These are phyloP conservation scores for Myripristis murdjan DNA, from an alignment of 2,797 vertebrate species.

Conservation along the genomic window DNA sequence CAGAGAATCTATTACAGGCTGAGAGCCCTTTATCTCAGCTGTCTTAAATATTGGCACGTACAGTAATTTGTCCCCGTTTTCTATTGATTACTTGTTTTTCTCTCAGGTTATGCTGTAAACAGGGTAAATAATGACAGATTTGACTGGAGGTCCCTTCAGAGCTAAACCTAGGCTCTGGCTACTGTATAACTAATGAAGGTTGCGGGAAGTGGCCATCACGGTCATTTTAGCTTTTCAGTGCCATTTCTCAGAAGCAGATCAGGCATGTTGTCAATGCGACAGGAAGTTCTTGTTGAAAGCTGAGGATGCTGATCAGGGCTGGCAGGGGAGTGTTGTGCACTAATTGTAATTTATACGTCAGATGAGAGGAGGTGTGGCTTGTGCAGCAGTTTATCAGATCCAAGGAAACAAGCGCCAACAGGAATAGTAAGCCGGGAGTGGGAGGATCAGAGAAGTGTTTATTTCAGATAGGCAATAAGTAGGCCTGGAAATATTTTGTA, in stretches of 20 bases:
- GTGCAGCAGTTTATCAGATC: slow-evolving; percentile 35
- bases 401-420: slow-evolving; percentile 27
- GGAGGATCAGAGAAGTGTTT: slow-evolving; percentile 23
- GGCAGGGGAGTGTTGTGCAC: slow-evolving; percentile 60
- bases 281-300: slow-evolving; percentile 46
- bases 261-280: slow-evolving; percentile 57
- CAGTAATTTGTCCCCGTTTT: slow-evolving; percentile 82
- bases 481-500: slow-evolving; percentile 24
- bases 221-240: slow-evolving; percentile 30
- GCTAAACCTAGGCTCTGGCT: slow-evolving; percentile 38
- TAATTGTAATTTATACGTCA: slow-evolving; percentile 74
- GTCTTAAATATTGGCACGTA: slow-evolving; percentile 83
- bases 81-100: slow-evolving; percentile 85
- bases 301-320: slow-evolving; percentile 59
- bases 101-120: slow-evolving; percentile 76
- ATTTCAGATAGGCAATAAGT: slow-evolving; percentile 15
- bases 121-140: slow-evolving; percentile 81
- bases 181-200: slow-evolving; percentile 55
- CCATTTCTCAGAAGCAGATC: slow-evolving; percentile 57
- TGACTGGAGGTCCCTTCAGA: slow-evolving; percentile 50
- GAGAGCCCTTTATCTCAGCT: slow-evolving; percentile 79
- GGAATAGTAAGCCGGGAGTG: slow-evolving; percentile 3
- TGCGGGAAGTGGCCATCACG: slow-evolving; percentile 15
- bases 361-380: slow-evolving; percentile 57
- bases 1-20: slow-evolving; percentile 75